Base-by-base conservation (phyloP, 2,797 vertebrate species). In the Lycodopsis pacificus region DNA sequence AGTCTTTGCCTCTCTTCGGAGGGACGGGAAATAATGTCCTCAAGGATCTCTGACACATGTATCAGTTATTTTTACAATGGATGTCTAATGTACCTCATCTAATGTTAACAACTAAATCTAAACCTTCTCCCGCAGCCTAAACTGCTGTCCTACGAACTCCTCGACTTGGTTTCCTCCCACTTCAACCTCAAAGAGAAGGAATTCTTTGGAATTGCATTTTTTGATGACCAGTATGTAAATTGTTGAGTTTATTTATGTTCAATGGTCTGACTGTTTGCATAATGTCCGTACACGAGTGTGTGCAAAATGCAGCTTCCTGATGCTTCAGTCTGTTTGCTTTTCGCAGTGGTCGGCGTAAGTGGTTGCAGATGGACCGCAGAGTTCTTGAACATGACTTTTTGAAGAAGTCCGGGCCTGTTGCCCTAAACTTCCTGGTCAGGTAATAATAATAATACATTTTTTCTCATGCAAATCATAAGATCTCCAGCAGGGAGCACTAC, bases 181-280 rank as follows among this genome's bases (percentile, higher is more conserved):
- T 99, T 99, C 93, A 99, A 97, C 94, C 95, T 99, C 81, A 99
- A 99, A 87, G 98, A 99, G 90, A 99, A 99, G 88, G 98, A 99
- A 48, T 99, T 97, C 93, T 99, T 99, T 86, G 98, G 98, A 79
- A 97, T 99, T 62, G 97, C 97, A 0, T 99, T 97, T 91, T 92
- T 94, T 17, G 97, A 99, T 86, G 98, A 99, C 83, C 97, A 94
- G 98, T 99, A 94, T 95, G 97, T 96, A 67, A 63, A 83, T 36
- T n/a, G 12, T 57, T 58, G 6, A 4, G 7, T 44, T 65, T 65
- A 13, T 75, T 76, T 49, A 10, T 74, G 22, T 64, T 19, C 14
- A 20, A 4, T 19, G 14, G 22, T 63, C 22, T 74, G 63, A 44
- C 56, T 63, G 58, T 74, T 69, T 77, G 30, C 32, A 56, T 1